Evolutionary conservation across 1,140 invertebrate genomes (phyloP).

Genomic region (Armadillidium nasatum): DNA sequence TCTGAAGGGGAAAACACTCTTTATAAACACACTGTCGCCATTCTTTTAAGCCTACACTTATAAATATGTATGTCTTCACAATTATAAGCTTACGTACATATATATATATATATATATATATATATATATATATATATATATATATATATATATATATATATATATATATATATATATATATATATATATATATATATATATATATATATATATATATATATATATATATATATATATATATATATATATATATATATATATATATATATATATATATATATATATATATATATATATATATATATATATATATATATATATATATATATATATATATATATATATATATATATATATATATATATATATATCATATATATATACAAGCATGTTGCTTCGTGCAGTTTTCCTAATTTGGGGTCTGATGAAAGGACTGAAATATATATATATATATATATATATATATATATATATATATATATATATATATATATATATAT

Average conservation of each 20-base stretch:
- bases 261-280: constrained; percentile 7
- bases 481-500: too few relatives aligned
- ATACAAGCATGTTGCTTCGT: constrained; percentile 94
- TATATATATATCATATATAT: background rate
- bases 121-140: background rate
- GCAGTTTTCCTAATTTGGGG: constrained; percentile 88
- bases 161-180: constrained; percentile 12
- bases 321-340: constrained; percentile 14
- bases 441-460: constrained; percentile 33
- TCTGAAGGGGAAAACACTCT: too few relatives aligned
- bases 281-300: too few relatives aligned
- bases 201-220: constrained; percentile 53
- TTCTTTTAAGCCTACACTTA: too few relatives aligned
- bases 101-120: too few relatives aligned
- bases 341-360: constrained; percentile 12
- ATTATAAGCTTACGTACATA: too few relatives aligned
- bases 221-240: background rate
- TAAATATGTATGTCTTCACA: too few relatives aligned
- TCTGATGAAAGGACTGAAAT: constrained; percentile 72
- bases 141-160: constrained; percentile 14
- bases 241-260: constrained; percentile 16
- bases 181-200: background rate
- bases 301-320: background rate
- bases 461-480: too few relatives aligned
- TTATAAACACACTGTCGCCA: too few relatives aligned